Evolutionary conservation across 2,113 vertebrate species (phyloP).

Genomic region (Cyanistes caeruleus): DNA sequence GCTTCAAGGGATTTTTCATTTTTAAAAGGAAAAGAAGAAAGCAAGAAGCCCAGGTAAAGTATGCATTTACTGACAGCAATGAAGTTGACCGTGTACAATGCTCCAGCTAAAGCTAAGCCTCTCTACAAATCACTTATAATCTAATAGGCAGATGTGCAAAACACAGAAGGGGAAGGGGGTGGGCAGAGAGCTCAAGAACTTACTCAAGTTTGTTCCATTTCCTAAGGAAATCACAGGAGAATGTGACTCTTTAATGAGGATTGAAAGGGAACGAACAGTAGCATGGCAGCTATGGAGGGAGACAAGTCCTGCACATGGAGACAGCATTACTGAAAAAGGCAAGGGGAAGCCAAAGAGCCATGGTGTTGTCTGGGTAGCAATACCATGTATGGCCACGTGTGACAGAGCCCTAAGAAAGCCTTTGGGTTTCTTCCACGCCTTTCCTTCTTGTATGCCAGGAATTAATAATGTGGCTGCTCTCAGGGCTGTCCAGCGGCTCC

Average conservation of each 20-base stretch:
- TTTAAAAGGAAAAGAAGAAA: slow-evolving; percentile 59
- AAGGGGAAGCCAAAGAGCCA: background rate
- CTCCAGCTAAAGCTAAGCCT: slow-evolving; percentile 30
- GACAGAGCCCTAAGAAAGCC: background rate
- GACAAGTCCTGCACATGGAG: background rate
- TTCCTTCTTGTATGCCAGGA: background rate
- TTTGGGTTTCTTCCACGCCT: background rate
- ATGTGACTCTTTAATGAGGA: background rate
- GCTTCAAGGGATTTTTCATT: slow-evolving; percentile 44
- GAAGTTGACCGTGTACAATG: slow-evolving; percentile 16
- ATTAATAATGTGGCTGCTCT: background rate
- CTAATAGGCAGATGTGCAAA: slow-evolving; percentile 29
- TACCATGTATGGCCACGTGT: background rate
- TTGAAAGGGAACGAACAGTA: slow-evolving; percentile 4
- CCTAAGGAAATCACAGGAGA: slow-evolving; percentile 50
- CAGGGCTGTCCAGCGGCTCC: background rate
- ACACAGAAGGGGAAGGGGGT: background rate
- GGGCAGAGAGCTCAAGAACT: slow-evolving; percentile 13
- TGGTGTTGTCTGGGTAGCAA: background rate
- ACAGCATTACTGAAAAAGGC: background rate
- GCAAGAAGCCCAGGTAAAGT: background rate
- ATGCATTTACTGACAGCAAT: slow-evolving; percentile 32
- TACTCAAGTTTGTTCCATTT: slow-evolving; percentile 35
- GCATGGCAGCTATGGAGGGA: background rate
- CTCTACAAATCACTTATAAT: slow-evolving; percentile 39